These are phyloP conservation scores for Chlorocebus sabaeus DNA, from an alignment of 2,113 vertebrate species.

Conservation along the genomic window DNA sequence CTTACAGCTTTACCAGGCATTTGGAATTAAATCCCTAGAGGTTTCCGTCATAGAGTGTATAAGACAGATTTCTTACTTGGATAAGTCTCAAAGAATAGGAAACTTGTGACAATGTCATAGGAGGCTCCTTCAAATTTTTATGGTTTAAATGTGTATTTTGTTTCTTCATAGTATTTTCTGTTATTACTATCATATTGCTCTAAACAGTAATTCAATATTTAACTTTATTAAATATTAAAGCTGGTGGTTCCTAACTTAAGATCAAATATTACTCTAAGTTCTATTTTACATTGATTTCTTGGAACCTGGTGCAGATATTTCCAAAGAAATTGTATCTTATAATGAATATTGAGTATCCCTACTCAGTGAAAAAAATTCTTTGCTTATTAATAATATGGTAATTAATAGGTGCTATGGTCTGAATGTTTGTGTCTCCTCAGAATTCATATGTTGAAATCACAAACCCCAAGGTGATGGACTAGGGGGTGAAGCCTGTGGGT, in stretches of 20 bases:
- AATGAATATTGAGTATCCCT: neutral
- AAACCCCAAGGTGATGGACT: neutral
- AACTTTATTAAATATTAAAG: conserved; percentile 34
- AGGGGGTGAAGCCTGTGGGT: neutral
- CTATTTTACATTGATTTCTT: conserved; percentile 32
- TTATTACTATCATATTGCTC: neutral
- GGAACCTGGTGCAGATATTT: neutral
- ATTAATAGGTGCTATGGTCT: neutral
- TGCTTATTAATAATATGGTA: neutral
- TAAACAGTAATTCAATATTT: conserved; percentile 38
- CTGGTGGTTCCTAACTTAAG: neutral
- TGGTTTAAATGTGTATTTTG: conserved; percentile 36
- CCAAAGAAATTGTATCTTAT: neutral
- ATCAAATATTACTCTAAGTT: neutral
- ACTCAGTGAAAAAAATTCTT: neutral
- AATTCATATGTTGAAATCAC: neutral
- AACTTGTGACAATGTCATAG: conserved; percentile 65
- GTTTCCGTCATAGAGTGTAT: conserved; percentile 55
- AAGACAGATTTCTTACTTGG: conserved; percentile 14
- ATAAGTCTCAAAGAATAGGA: conserved; percentile 62
- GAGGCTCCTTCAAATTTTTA: conserved; percentile 47
- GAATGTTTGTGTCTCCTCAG: neutral
- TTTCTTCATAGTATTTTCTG: neutral
- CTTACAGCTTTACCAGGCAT: neutral
- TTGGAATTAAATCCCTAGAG: conserved; percentile 31